Base-by-base conservation (phyloP, 2,113 vertebrate species). In the Microtus ochrogaster region DNA sequence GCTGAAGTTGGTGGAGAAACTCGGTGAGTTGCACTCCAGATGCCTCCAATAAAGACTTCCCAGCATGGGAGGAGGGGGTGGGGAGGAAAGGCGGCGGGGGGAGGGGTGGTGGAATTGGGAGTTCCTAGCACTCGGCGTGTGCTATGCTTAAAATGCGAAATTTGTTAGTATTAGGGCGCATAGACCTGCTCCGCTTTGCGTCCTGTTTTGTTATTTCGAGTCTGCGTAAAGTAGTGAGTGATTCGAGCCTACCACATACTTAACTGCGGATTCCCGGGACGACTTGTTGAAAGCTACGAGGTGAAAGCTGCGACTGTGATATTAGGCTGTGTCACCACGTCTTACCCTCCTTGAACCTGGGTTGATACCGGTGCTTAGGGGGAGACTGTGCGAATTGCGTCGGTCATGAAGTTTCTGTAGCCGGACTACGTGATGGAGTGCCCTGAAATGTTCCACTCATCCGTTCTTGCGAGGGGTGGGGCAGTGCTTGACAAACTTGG, bases 1-100 rank as follows among this genome's bases (percentile, higher is more conserved):
- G 99, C 99, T 99, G 79, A 99, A 99, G 96, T 98, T 99, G 65
- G 99, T 99, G 98, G 99, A 99, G 97, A 99, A 99, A 97, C 99
- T 99, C 74, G 99, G 99, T 99, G 99, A 98, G 99, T 97, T 47
- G 97, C 79, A 44, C 61, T 87, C 73, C 94, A 1, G 61, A 16
- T 1, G 58, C 84, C 70, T 44, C 89, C 2, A 84, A 58, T 0
- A 11, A 11, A 2, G 81, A 94, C 87, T 89, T 78, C 77, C 78
- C 92, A 26, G 92, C 47, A 68, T 22, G 36, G 63, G 61, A 61
- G 72, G 41, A 33, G 52, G 52, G 22, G 44, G 49, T 28, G 9
- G n/a, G 63, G 4, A 33, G 6, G 16, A 2, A 7, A 13, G 11
- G 5, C 13, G 72, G 49, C 36, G 33, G 70, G 94, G 94, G 94